A percentile compares a stretch with the other conserved stretches of the same genome.
Evolutionary conservation across 35 echinoderm and acorn worm genomes (phyloP).

Genomic region (Lytechinus variegatus): DNA sequence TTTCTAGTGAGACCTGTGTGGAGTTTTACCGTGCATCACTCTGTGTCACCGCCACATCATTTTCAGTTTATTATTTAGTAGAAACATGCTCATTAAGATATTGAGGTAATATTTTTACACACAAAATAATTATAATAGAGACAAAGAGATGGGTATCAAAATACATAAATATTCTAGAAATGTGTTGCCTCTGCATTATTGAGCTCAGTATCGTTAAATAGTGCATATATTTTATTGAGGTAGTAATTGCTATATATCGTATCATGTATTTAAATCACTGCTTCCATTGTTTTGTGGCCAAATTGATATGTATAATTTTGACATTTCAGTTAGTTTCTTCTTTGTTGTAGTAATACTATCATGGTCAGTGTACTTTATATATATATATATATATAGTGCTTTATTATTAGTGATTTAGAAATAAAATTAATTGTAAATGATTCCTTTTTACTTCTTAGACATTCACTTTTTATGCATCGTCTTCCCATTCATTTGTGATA

Average conservation of each 20-base stretch:
- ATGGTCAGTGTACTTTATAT: neutral
- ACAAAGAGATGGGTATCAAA: too few relatives aligned
- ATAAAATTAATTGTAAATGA: neutral
- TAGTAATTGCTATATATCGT: neutral
- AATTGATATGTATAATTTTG: neutral
- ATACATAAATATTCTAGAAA: neutral
- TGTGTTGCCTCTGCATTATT: neutral
- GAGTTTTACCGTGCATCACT: too few relatives aligned
- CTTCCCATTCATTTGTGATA: neutral
- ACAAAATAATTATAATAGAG: too few relatives aligned
- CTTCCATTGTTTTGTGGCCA: neutral
- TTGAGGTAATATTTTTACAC: too few relatives aligned
- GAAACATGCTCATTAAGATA: too few relatives aligned
- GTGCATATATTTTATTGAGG: neutral
- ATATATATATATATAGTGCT: neutral
- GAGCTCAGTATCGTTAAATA: neutral
- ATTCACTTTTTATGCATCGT: neutral
- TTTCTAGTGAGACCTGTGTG: too few relatives aligned
- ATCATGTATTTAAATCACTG: neutral
- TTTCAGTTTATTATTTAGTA: too few relatives aligned
- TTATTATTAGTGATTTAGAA: neutral
- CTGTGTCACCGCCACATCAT: too few relatives aligned
- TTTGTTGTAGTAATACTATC: too few relatives aligned
- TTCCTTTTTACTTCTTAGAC: neutral
- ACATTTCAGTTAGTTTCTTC: neutral